Percentiles rank a stretch among this genome's conserved stretches.
phyloP scores from a whole-genome alignment of 2,888 invertebrate species.

The Gryllus longicercus region DNA sequence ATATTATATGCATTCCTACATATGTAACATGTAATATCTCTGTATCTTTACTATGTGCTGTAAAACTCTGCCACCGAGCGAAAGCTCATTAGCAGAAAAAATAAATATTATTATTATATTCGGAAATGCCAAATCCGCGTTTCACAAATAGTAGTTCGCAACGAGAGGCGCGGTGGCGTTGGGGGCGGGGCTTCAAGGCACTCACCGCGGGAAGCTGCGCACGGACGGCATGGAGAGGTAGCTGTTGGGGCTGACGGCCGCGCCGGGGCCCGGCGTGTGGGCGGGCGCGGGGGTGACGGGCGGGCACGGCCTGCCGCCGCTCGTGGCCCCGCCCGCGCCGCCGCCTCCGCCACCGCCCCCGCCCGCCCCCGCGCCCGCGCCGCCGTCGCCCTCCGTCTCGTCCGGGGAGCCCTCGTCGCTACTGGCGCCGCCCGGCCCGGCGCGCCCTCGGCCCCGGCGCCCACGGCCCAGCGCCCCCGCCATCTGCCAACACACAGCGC shows the following conservation, averaged over 20 bases:
- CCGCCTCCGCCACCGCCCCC: not conserved
- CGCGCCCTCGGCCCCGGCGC: not conserved
- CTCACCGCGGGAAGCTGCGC: constrained; percentile 73
- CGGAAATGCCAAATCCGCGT: too few relatives aligned
- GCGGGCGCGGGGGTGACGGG: not conserved
- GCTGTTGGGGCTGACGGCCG: constrained; percentile 58
- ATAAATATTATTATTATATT: too few relatives aligned
- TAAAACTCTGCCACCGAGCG: too few relatives aligned
- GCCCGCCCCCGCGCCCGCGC: not conserved
- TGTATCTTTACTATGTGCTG: too few relatives aligned
- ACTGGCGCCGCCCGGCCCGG: not conserved
- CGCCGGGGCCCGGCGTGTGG: constrained; percentile 29
- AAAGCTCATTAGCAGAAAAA: too few relatives aligned
- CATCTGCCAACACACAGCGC: not conserved
- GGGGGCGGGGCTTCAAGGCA: too few relatives aligned
- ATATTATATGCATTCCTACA: too few relatives aligned
- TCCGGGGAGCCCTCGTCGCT: constrained; percentile 2
- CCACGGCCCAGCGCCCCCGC: not conserved
- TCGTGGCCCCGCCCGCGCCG: not conserved
- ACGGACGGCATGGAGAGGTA: constrained; percentile 84
- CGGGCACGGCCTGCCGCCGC: not conserved
- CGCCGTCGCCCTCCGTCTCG: not conserved
- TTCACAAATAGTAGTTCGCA: too few relatives aligned
- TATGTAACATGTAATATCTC: too few relatives aligned
- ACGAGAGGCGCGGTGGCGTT: too few relatives aligned